Base-by-base conservation (phyloP, 2,113 vertebrate species). In the Dipodomys merriami region DNA sequence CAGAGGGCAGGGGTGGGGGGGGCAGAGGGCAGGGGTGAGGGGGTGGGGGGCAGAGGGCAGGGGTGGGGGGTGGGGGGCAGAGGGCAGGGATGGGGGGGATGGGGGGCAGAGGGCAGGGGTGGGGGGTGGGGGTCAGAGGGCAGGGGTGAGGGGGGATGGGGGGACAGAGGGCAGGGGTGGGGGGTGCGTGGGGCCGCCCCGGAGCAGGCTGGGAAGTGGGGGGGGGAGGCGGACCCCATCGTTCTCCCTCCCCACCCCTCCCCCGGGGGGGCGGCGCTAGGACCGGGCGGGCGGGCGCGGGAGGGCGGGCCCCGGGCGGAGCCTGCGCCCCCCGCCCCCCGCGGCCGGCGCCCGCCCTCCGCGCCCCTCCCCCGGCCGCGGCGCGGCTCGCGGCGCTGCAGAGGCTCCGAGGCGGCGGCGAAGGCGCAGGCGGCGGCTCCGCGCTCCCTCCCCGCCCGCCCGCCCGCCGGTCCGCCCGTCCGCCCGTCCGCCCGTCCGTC, bases 321-420 rank as follows among this genome's bases (percentile, higher is more conserved):
- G 96, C 96, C 95, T 94, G 92, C 94, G 96, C 96, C 96, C 96
- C 95, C 97, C 95, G 95, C 94, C 96, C 97, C 96, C 96, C 91
- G 91, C 95, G 93, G 92, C 96, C 95, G 85, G 95, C 96, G 82
- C 97, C 96, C 96, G 86, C 96, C 88, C 97, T 96, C 96, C 96
- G 95, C 95, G 82, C 97, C 96, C 96, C 90, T 97, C 88, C 97
- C 96, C 96, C 96, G 95, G 96, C 95, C 86, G 96, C 88, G 94
- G 92, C 95, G 81, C 60, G 33, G 86, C 90, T 96, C 65, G 90
- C 95, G 22, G 25, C 95, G 94, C 97, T 97, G 97, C 97, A 97
- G 97, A 97, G 97, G 97, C 97, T 98, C 93, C n/a, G 92, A 97
- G 97, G 97, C 97, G 93, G 96, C 93, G 94, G 92, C 88, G 53